Base-by-base conservation (phyloP, 2,113 vertebrate species). In the Colistium nudipinnis region DNA sequence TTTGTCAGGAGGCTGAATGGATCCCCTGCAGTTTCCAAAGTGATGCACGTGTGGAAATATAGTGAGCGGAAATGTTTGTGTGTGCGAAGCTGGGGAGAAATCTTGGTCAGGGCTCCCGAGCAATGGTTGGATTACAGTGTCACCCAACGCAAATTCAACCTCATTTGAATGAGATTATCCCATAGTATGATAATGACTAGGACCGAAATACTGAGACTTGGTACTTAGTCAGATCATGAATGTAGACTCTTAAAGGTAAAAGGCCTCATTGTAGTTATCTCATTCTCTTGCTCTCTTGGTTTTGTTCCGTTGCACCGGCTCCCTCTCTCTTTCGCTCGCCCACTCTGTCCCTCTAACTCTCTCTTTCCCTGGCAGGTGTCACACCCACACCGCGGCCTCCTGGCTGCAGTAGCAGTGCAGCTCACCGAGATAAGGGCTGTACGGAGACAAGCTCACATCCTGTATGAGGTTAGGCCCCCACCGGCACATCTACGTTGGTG, bases 391-490 rank as follows among this genome's bases (percentile, higher is more conserved):
- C 85, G 85, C 88, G 85, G 88, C 90, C 86, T 84, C 76, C 75
- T 64, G 79, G 87, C 79, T 78, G 86, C 88, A 88, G 86, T 80
- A 87, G 81, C 83, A 85, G 82, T 84, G 81, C 72, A 89, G 73
- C 41, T 24, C 35, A 38, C 53, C n/a, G 52, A 92, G 92, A 93
- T 93, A 93, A 92, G 91, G 84, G 62, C 82, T 88, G 66, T 87
- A 84, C 82, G 68, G 79, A 86, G 70, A 87, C 84, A 85, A 86
- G 88, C 90, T 78, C 63, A 86, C 89, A 90, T 93, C 92, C 92
- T 93, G 91, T 89, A 82, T 87, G 90, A 89, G 89, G 90, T 92
- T 89, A 90, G 85, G 83, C 81, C 88, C 82, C 84, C 82, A 85
- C 67, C 62, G 62, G 63, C 44, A 54, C 67, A 67, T 78, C 72